Conservation (phyloP, 2,113 vertebrate genomes). For the Gopherus evgoodei region DNA sequence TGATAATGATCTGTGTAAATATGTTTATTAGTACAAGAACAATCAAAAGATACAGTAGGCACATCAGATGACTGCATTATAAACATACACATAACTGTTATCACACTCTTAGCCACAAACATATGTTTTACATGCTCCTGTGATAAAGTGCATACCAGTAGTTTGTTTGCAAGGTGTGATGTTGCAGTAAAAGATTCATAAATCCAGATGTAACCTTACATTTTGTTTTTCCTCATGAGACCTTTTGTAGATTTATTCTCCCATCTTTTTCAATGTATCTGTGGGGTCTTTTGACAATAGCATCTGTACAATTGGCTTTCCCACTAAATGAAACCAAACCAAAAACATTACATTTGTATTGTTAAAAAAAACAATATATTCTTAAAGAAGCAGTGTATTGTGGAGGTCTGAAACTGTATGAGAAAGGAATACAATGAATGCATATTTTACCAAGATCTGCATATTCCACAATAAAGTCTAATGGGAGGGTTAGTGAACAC, state of each 20-base stretch:
- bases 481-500: neutral
- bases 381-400: neutral
- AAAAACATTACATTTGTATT: neutral
- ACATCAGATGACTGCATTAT: neutral
- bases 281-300: conserved; percentile 8
- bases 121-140: neutral
- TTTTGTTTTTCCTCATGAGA: neutral
- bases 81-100: neutral
- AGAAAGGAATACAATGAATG: neutral
- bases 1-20: neutral
- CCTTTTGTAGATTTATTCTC: neutral
- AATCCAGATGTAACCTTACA: neutral
- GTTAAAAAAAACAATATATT: neutral
- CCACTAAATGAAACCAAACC: neutral
- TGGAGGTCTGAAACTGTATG: neutral
- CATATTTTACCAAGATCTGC: neutral
- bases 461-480: fast-evolving
- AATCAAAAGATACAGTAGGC: neutral
- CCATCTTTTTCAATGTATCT: neutral
- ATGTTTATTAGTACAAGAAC: neutral
- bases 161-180: neutral
- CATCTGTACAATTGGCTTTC: conserved; percentile 7
- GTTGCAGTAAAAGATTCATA: neutral
- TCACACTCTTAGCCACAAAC: neutral
- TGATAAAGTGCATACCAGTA: neutral